Evolutionary conservation across 2,888 invertebrate species (phyloP).

Genomic region (Phlogophora meticulosa): DNA sequence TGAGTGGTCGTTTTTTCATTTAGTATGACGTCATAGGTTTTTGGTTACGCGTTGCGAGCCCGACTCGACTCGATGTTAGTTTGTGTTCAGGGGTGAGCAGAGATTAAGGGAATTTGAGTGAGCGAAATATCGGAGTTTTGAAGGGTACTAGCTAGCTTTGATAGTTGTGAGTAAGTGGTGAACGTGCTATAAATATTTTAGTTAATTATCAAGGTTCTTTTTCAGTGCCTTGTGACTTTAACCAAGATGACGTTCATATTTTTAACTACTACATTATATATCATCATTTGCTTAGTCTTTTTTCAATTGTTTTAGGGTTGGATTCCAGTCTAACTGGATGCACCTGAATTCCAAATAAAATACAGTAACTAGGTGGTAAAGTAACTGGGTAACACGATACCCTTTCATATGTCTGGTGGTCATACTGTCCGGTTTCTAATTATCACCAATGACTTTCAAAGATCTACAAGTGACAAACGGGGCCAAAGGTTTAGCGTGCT

Average conservation of each 20-base stretch:
- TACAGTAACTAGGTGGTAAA: too few relatives aligned
- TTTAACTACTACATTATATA: neutral
- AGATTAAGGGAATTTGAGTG: neutral
- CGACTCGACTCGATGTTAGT: constrained; percentile 16
- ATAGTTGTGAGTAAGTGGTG: neutral
- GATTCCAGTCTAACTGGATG: too few relatives aligned
- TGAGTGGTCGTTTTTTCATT: constrained; percentile 75
- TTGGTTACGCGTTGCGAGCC: constrained; percentile 42
- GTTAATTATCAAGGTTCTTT: neutral
- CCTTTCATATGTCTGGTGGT: too few relatives aligned
- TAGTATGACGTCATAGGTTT: constrained; percentile 57
- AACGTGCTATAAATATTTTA: neutral
- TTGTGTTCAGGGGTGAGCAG: neutral
- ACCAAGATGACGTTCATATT: neutral
- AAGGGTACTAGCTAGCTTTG: neutral
- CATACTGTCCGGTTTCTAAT: too few relatives aligned
- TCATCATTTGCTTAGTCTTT: too few relatives aligned
- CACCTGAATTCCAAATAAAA: too few relatives aligned
- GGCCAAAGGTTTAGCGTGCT: too few relatives aligned
- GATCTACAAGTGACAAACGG: too few relatives aligned
- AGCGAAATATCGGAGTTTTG: neutral
- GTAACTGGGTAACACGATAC: too few relatives aligned
- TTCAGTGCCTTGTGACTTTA: neutral
- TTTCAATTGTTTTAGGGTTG: too few relatives aligned
- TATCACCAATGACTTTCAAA: too few relatives aligned